These are phyloP conservation scores for Epizoanthus rinbou DNA, from an alignment of 92 coral and sea anemone genomes.

Conservation along the genomic window DNA sequence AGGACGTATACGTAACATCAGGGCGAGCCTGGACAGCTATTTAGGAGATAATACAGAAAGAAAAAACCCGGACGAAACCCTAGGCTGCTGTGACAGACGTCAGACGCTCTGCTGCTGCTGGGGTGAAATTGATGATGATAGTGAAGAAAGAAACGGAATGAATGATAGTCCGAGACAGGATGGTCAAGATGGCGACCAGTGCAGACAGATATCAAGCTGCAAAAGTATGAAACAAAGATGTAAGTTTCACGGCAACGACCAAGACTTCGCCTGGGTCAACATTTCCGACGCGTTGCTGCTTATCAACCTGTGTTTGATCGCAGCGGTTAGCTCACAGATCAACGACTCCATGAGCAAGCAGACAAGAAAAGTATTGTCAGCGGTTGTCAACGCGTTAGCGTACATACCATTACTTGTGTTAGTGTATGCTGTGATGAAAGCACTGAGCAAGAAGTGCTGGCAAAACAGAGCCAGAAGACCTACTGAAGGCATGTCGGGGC, in stretches of 20 bases:
- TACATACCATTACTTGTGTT: conserved; percentile 43
- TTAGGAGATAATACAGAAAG: background rate
- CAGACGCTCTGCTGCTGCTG: background rate
- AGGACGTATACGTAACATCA: too few species aligned
- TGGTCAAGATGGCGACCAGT: background rate
- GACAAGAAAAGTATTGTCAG: conserved; percentile 16
- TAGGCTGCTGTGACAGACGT: background rate
- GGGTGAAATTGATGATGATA: background rate
- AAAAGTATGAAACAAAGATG: background rate
- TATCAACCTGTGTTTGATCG: conserved; percentile 38
- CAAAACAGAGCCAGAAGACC: background rate
- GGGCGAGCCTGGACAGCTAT: too few species aligned
- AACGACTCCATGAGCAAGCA: background rate
- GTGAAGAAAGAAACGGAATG: background rate
- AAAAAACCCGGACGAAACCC: background rate
- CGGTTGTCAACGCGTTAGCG: conserved; percentile 3
- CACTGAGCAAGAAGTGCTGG: conserved; percentile 26
- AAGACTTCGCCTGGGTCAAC: conserved; percentile 48
- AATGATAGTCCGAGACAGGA: background rate
- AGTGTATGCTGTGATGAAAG: conserved; percentile 36
- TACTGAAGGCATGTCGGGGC: background rate
- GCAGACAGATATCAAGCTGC: background rate
- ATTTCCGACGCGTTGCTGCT: conserved; percentile 43
- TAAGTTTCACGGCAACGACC: conserved; percentile 35
- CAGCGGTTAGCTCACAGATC: conserved; percentile 32